phyloP scores from a whole-genome alignment of 2,888 invertebrate species.

The Geophilus truncorum region DNA sequence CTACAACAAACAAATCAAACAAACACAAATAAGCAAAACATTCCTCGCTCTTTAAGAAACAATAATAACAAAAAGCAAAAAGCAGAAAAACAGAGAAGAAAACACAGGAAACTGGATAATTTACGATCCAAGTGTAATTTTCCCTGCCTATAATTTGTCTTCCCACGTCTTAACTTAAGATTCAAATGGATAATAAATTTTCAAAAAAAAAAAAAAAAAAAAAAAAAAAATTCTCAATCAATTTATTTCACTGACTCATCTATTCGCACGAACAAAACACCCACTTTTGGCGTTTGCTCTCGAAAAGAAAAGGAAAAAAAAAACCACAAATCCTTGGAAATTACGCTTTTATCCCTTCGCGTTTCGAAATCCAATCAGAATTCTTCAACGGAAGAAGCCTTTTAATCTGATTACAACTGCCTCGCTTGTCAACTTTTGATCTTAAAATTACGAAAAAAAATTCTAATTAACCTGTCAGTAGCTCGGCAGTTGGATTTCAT shows the following conservation, averaged over 20 bases:
- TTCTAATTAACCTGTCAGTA: not conserved
- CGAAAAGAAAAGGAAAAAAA: not conserved
- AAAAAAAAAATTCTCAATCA: no score
- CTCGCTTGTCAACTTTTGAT: not conserved
- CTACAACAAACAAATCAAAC: slow-evolving; percentile 52
- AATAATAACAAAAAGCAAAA: not conserved
- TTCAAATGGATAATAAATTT: not conserved
- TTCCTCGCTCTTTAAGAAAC: not conserved
- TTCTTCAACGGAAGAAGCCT: not conserved
- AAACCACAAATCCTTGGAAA: not conserved
- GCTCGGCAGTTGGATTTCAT: not conserved
- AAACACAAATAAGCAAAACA: slow-evolving; percentile 28
- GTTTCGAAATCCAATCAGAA: not conserved
- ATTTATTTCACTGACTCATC: not conserved
- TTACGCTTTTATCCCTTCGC: not conserved
- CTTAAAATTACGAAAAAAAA: not conserved
- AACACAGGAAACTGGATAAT: not conserved
- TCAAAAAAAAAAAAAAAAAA: no score
- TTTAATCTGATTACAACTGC: slow-evolving; percentile 20
- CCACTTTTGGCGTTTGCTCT: not conserved
- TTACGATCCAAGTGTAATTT: not conserved
- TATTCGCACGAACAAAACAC: not conserved
- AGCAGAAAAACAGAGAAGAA: slow-evolving; percentile 40
- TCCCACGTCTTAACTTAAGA: not conserved
- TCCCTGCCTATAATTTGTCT: not conserved